A percentile compares a stretch with the other conserved stretches of the same genome.
Conservation (phyloP, 2,888 invertebrate species). For the Zelleria hepariella region DNA sequence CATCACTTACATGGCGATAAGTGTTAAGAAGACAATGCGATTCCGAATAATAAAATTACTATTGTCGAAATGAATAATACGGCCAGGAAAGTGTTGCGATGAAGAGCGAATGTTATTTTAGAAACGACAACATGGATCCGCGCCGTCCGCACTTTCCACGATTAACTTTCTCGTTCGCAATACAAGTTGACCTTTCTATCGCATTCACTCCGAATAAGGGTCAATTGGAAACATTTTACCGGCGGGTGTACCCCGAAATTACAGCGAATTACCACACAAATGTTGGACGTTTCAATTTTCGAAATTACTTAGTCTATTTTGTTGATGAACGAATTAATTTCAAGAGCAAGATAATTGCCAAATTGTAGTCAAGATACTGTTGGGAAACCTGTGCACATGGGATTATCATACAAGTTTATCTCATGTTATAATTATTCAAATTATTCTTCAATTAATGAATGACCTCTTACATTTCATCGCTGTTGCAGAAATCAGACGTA, state of each 20-base stretch:
- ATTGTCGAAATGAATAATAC: constrained; percentile 1
- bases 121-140: constrained; percentile 46
- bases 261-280: neutral
- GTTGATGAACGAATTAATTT: neutral
- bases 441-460: too few species aligned
- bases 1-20: neutral
- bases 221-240: constrained; percentile 26
- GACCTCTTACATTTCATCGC: too few species aligned
- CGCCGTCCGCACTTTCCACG: constrained; percentile 62
- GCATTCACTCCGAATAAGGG: constrained; percentile 46
- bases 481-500: too few species aligned
- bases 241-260: neutral
- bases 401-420: too few species aligned
- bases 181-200: constrained; percentile 62
- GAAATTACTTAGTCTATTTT: neutral
- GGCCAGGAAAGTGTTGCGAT: neutral
- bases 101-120: constrained; percentile 22
- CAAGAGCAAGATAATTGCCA: too few species aligned
- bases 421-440: too few species aligned
- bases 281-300: neutral
- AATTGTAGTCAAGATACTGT: too few species aligned
- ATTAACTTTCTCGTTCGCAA: constrained; percentile 69
- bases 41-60: neutral
- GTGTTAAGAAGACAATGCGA: neutral
- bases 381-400: too few species aligned